Conservation (phyloP, 2,113 vertebrate genomes). For the Nansenia antarctica region DNA sequence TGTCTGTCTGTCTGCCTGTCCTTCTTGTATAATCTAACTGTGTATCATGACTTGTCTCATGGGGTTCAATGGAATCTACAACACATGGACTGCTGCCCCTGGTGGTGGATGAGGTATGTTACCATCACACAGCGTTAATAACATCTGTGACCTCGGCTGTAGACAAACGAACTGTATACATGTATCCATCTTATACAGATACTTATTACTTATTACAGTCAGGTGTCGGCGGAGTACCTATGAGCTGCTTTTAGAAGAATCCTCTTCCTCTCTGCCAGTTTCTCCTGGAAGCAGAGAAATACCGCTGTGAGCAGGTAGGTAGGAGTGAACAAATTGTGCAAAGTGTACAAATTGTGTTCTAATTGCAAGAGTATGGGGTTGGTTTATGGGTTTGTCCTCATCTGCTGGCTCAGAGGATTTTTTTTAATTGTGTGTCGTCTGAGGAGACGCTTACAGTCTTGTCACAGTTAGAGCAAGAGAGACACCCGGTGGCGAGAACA, state of each 20-base stretch:
- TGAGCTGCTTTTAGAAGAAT: slow-evolving; percentile 88
- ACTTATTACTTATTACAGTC: not conserved
- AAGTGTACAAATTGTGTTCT: not conserved
- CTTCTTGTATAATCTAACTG: not conserved
- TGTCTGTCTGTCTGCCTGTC: not conserved
- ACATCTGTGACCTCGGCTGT: not conserved
- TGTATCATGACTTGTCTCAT: not conserved
- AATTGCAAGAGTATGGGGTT: not conserved
- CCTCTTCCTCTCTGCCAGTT: slow-evolving; percentile 85
- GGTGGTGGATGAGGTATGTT: not conserved
- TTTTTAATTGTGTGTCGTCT: not conserved
- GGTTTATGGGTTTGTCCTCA: not conserved
- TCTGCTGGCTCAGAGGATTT: not conserved
- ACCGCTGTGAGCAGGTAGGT: not conserved
- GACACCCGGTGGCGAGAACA: slow-evolving; percentile 58
- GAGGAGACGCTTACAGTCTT: not conserved
- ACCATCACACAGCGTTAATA: not conserved
- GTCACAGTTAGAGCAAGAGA: slow-evolving; percentile 44
- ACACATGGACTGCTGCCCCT: not conserved
- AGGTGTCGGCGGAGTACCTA: slow-evolving; percentile 76
- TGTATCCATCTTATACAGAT: too few relatives aligned
- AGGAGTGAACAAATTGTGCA: not conserved
- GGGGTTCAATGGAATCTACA: not conserved
- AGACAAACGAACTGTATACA: too few relatives aligned
- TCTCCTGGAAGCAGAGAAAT: slow-evolving; percentile 41